Evolutionary conservation across 2,797 vertebrate genomes (phyloP).

Genomic region (Hydrophis major): DNA sequence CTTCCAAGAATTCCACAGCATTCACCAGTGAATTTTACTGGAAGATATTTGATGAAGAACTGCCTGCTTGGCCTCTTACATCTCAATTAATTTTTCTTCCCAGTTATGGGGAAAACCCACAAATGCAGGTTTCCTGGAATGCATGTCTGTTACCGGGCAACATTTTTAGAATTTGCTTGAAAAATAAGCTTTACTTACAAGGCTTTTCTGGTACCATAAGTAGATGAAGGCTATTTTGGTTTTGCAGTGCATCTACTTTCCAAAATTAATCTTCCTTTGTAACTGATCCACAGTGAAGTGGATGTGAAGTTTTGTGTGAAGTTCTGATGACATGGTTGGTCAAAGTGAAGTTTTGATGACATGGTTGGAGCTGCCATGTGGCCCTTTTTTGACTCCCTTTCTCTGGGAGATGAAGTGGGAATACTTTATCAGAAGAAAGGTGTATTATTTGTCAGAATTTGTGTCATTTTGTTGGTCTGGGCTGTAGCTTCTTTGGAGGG

Average conservation of each 20-base stretch:
- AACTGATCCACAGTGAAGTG: not conserved
- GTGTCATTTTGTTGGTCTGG: not conserved
- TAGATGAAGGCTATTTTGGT: not conserved
- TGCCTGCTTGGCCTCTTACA: not conserved
- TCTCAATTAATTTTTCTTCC: not conserved
- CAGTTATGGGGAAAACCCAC: not conserved
- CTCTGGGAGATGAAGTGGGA: not conserved
- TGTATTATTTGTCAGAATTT: not conserved
- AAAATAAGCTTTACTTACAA: not conserved
- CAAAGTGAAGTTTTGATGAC: not conserved
- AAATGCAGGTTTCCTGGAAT: not conserved
- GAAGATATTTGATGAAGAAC: not conserved
- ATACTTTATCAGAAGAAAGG: not conserved
- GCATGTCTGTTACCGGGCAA: not conserved
- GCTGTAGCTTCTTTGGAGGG: not conserved
- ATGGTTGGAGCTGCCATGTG: not conserved
- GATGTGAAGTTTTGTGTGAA: not conserved
- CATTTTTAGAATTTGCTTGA: not conserved
- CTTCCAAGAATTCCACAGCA: not conserved
- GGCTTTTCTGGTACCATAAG: not conserved
- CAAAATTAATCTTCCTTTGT: not conserved
- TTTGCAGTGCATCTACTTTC: not conserved
- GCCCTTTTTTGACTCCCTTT: not conserved
- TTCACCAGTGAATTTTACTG: not conserved
- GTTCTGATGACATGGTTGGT: not conserved